Base-by-base conservation (phyloP, 2,113 vertebrate species). In the Stomatorhinus ivindoensis region DNA sequence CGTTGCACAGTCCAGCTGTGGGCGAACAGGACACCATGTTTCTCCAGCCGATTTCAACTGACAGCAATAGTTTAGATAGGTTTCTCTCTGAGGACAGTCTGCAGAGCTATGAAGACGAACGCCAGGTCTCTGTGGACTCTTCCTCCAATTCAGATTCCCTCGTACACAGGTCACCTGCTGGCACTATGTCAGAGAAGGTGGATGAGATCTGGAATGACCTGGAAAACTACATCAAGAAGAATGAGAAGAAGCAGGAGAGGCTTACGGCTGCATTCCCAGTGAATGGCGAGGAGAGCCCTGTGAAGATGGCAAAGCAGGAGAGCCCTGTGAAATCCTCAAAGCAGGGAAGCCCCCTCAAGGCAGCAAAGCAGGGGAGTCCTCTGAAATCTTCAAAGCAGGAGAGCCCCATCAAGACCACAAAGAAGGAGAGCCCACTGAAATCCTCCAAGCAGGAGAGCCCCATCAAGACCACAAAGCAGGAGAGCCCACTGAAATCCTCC, bases 151-250 rank as follows among this genome's bases (percentile, higher is more conserved):
- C 97, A 0, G 95, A 87, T 53, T 96, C 95, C 0, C 76, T 95
- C 0, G 94, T 96, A 0, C 96, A 95, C 51, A 96, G 95, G 17
- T 94, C 97, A 55, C 93, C 94, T 13, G 95, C 97, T 2, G 97
- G 98, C 87, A 97, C 96, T 88, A 95, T 98, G 93, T 98, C 98
- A 0, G 98, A 98, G 92, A 96, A 97, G 91, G 98, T 98, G 0
- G 98, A 99, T 2, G 97, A 99, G 93, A 99, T 99, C 93, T 99
- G 98, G 98, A 98, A 97, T 1, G 98, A 99, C 90, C 93, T 99
- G 88, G 98, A 99, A 93, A 99, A 99, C 92, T 99, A 99, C 93
- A 99, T 99, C 92, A 98, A 97, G 93, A 97, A 95, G 92, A 99
- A 99, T 5, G 97, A 99, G 91, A 99, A 97, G 93, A 97, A 97